Percentiles rank a stretch among this genome's conserved stretches.
Conservation (phyloP, 2,888 invertebrate species). For the Hirtodrosophila alboralis region DNA sequence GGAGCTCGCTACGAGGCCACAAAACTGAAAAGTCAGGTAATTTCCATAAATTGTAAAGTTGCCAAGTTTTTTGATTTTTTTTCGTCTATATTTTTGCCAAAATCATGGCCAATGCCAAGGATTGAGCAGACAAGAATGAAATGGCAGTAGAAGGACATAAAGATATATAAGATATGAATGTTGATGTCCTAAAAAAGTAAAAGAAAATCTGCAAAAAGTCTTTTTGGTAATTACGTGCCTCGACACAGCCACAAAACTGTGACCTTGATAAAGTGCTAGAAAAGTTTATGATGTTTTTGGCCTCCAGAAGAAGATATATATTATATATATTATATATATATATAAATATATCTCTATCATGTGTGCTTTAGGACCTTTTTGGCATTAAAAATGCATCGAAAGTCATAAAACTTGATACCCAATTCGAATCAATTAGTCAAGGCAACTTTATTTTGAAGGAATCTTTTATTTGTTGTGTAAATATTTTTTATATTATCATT, state of each 20-base stretch:
- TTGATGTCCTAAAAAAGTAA: conserved; percentile 3
- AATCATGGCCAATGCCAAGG: conserved; percentile 38
- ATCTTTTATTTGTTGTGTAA: conserved; percentile 33
- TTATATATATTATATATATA: background rate
- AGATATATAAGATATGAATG: conserved; percentile 3
- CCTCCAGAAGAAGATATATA: conserved; percentile 3
- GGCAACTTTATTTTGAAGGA: conserved; percentile 6
- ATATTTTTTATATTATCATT: conserved; percentile 61
- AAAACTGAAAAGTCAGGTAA: conserved; percentile 43
- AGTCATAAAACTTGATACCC: conserved; percentile 36
- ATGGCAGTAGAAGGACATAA: conserved; percentile 9
- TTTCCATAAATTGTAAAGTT: conserved; percentile 58
- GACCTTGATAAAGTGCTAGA: conserved; percentile 43
- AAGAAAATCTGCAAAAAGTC: conserved; percentile 23
- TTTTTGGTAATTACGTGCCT: conserved; percentile 34
- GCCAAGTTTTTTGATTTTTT: conserved; percentile 46
- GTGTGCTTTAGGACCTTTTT: conserved; percentile 10
- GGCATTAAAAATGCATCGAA: conserved; percentile 60
- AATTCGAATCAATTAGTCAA: conserved; percentile 54
- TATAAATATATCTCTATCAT: too few species aligned
- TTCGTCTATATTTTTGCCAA: conserved; percentile 9
- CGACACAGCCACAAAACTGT: background rate
- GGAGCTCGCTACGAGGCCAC: conserved; percentile 10
- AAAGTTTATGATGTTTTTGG: conserved; percentile 47
- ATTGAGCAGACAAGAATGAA: background rate